Evolutionary conservation across 2,888 invertebrate species (phyloP).

Genomic region (Protophormia terraenovae): DNA sequence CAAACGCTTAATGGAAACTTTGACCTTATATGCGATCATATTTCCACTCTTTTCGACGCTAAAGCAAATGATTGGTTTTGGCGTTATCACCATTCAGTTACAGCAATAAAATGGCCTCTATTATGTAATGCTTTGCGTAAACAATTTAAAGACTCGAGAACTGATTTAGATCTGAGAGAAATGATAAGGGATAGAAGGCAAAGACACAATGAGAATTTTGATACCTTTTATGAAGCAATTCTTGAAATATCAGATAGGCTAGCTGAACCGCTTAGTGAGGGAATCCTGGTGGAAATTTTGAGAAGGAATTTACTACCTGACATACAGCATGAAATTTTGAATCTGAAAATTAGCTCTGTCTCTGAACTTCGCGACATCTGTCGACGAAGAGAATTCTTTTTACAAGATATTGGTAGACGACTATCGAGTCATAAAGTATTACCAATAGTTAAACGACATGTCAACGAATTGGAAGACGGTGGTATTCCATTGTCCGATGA

Average conservation of each 20-base stretch:
- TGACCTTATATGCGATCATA: constrained; percentile 18
- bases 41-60: constrained; percentile 28
- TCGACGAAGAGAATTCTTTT: constrained; percentile 22
- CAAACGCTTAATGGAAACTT: constrained; percentile 50
- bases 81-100: constrained; percentile 40
- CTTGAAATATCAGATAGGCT: constrained; percentile 37
- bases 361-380: constrained; percentile 31
- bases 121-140: constrained; percentile 39
- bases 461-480: not conserved
- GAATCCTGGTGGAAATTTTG: constrained; percentile 26
- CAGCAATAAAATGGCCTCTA: constrained; percentile 16
- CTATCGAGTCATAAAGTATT: not conserved
- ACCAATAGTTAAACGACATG: not conserved
- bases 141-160: constrained; percentile 47
- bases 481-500: not conserved
- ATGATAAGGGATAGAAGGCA: constrained; percentile 47
- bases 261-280: not conserved
- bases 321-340: constrained; percentile 44
- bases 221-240: constrained; percentile 40
- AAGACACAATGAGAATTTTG: constrained; percentile 38
- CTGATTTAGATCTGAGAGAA: constrained; percentile 46
- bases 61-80: constrained; percentile 59
- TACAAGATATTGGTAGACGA: not conserved
- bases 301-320: constrained; percentile 31
- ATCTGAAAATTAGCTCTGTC: constrained; percentile 7